Base-by-base conservation (phyloP, 2,113 vertebrate species). In the Pluvialis apricaria region DNA sequence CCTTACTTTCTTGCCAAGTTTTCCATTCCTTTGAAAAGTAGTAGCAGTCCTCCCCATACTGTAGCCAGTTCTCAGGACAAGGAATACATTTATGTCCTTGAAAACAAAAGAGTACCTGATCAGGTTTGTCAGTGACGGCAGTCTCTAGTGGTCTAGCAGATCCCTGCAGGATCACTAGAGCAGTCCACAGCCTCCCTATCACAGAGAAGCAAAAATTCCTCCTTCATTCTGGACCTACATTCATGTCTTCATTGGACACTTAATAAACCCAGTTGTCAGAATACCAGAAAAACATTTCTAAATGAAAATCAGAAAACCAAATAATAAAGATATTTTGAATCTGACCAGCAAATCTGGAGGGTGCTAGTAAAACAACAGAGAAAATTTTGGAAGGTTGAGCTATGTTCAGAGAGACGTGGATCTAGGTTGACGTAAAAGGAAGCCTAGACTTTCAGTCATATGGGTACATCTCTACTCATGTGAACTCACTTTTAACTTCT, bases 41-140 rank as follows among this genome's bases (percentile, higher is more conserved):
- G 73, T 97, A 98, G 57, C 97, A 98, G 72, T 75, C 88, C 58
- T 97, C 89, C 91, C 68, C 77, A n/a, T 96, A 94, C 87, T 96
- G 97, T 13, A 97, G 36, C 96, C 97, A 98, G 34, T 93, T 92
- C 52, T 97, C 88, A n/a, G 97, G 95, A 89, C 97, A 98, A 83
- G 97, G 97, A 68, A 75, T 94, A 58, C 95, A 95, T 44, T 57
- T 64, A 18, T 42, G 68, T 6, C 85, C 91, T 90, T 57, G 45
- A 71, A 89, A 92, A 86, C 90, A 72, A 77, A 40, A 89, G 40
- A 81, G 22, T 15, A 64, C 54, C 28, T 31, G 29, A 68, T 61
- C 24, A 64, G 44, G 29, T 44, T 55, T 79, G 40, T 29, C 51
- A 54, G n/a, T 6, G 34, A 34, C 0, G 0, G 24, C 47, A 62